phyloP scores from a whole-genome alignment of 2,888 invertebrate genomes.

The Sinotaia quadrata region DNA sequence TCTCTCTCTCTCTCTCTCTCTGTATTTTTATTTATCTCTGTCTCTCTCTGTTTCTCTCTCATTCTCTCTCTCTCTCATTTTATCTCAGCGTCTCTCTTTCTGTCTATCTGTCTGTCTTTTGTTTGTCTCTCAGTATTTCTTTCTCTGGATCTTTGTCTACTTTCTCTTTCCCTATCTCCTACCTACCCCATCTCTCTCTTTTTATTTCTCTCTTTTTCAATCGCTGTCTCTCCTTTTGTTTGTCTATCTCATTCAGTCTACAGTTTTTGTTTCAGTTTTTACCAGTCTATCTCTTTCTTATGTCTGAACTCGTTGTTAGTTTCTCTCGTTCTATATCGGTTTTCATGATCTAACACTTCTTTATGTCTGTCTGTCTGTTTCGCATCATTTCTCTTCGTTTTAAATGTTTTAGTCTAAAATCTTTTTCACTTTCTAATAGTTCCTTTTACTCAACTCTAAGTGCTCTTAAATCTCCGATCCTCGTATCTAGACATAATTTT shows the following conservation, averaged over 20 bases:
- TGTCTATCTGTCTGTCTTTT: constrained; percentile 2
- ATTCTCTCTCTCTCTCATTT: neutral
- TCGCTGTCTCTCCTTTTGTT: neutral
- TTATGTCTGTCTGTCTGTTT: too few relatives aligned
- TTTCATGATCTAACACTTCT: too few relatives aligned
- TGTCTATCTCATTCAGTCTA: neutral
- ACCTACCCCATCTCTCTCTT: too few relatives aligned
- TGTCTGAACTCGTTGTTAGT: neutral
- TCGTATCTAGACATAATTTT: too few relatives aligned
- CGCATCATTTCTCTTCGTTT: too few relatives aligned
- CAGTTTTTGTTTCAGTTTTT: neutral
- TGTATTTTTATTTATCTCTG: neutral
- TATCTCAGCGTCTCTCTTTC: constrained; percentile 1
- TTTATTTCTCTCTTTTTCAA: neutral
- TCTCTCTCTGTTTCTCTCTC: neutral
- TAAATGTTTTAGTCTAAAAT: too few relatives aligned
- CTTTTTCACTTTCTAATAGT: too few relatives aligned
- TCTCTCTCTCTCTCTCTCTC: neutral
- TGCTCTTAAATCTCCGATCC: too few relatives aligned
- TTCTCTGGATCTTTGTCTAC: neutral
- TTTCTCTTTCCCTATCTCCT: neutral
- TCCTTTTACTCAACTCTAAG: too few relatives aligned
- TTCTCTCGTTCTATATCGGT: constrained; percentile 1
- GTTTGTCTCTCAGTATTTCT: neutral
- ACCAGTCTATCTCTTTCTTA: neutral